phyloP scores from a whole-genome alignment of 2,797 vertebrate species.

The Chelidonichthys spinosus region DNA sequence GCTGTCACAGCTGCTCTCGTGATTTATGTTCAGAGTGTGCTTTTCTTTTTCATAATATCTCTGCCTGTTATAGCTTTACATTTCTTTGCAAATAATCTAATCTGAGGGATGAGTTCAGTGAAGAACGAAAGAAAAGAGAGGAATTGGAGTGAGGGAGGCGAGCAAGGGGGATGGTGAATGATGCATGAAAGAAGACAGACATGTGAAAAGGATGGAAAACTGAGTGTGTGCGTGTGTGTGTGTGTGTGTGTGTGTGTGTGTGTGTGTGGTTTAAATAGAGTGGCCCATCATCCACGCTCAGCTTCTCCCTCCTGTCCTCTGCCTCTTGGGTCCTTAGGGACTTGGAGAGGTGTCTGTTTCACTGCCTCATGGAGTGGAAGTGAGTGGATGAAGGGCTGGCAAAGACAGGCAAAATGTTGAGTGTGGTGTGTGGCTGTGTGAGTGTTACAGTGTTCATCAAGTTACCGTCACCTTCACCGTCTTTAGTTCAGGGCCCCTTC shows the following conservation, averaged over 20 bases:
- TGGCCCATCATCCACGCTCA: slow-evolving; percentile 64
- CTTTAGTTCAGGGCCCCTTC: not conserved
- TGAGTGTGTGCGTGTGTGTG: slow-evolving; percentile 15
- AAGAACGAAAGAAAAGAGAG: slow-evolving; percentile 1
- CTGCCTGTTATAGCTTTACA: not conserved
- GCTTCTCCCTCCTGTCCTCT: slow-evolving; percentile 53
- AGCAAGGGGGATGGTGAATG: slow-evolving; percentile 41
- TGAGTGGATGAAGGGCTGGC: slow-evolving; percentile 63
- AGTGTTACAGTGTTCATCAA: slow-evolving; percentile 14
- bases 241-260: slow-evolving; percentile 14
- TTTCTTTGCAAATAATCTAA: slow-evolving; percentile 34
- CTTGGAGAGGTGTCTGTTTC: slow-evolving; percentile 64
- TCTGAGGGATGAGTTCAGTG: slow-evolving; percentile 7
- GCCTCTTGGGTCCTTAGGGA: slow-evolving; percentile 56
- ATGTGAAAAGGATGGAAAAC: slow-evolving; percentile 13
- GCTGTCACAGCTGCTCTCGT: slow-evolving; percentile 39
- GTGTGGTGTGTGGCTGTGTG: slow-evolving; percentile 41
- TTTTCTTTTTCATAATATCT: slow-evolving; percentile 5
- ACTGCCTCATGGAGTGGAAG: slow-evolving; percentile 68
- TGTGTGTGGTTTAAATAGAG: slow-evolving; percentile 58
- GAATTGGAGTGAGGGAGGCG: slow-evolving; percentile 4
- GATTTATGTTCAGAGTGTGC: slow-evolving; percentile 29
- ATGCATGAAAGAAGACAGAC: slow-evolving; percentile 62
- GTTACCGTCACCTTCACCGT: slow-evolving; percentile 7
- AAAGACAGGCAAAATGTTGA: slow-evolving; percentile 34